Base-by-base conservation (phyloP, 2,888 invertebrate species). In the Oscheius sp. region DNA sequence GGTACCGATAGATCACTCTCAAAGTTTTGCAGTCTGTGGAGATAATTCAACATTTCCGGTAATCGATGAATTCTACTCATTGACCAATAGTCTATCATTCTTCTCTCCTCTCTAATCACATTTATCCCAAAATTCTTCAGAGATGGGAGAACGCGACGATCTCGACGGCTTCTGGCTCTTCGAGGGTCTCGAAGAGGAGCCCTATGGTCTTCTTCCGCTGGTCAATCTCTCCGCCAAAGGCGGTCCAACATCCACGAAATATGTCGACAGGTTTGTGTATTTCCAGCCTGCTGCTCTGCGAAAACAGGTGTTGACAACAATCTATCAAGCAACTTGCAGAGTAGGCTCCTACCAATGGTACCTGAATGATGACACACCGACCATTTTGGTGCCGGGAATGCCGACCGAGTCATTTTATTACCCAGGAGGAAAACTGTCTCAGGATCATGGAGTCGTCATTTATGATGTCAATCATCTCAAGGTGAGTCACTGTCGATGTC, bases 281-380 rank as follows among this genome's bases (percentile, higher is more conserved):
- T 13, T 35, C 11, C 11, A n/a, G 21, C 29, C 13, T 57, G 51
- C 32, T n/a, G 29, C 1, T 47, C 29, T 9, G 10, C n/a, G 50
- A 71, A 42, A 37, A n/a, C 35, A 55, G 42, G 42, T 42, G 42
- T 42, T 7, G 7, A 42, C 42, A 53, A 11, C 13, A 32, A 35
- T 53, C 21, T 21, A 21, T 21, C 21, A 21, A 21, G 21, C 21
- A 21, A 21, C 21, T 29, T 74, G 32, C 47, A 74, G 85, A 53
- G 68, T 89, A 11, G 88, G 88, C 11, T 86, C 86, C 7, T 89
- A 89, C 63, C 89, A 88, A 72, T 89, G 89, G 89, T 80, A 85
- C 70, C 76, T 89, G 73, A 81, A 85, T 42, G 88, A 88, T 29
- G 86, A 87, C 9, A 85, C 84, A 3, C 84, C 89, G 10, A 85